phyloP scores from a whole-genome alignment of 2,113 vertebrate genomes.

The Gadus chalcogrammus region DNA sequence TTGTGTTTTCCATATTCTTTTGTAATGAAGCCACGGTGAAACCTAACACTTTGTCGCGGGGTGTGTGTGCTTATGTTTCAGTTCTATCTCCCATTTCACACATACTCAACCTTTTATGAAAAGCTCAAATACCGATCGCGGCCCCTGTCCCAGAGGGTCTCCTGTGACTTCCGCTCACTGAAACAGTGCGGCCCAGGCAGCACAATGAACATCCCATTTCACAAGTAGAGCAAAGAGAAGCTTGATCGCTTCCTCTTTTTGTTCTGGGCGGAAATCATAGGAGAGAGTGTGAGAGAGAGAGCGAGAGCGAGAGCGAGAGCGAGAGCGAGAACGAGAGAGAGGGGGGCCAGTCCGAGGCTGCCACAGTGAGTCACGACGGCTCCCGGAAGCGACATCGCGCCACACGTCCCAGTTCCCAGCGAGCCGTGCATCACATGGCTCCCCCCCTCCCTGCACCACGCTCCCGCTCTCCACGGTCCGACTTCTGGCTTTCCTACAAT shows the following conservation, averaged over 20 bases:
- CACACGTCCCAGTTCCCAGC: too few species aligned
- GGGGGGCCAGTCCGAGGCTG: conserved; percentile 23
- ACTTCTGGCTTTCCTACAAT: too few species aligned
- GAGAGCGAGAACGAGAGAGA: neutral
- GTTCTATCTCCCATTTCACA: neutral
- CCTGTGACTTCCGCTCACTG: conserved; percentile 51
- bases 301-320: neutral
- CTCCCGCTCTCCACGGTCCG: too few species aligned
- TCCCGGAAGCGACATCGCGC: too few species aligned
- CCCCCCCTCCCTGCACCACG: neutral
- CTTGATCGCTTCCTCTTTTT: conserved; percentile 60
- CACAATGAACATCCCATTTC: conserved; percentile 52
- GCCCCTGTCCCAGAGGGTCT: conserved; percentile 34
- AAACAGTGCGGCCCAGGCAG: conserved; percentile 50
- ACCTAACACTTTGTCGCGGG: too few species aligned
- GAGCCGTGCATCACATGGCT: conserved; percentile 15
- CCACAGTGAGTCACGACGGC: too few species aligned
- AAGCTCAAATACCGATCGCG: conserved; percentile 33
- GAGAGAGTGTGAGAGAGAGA: conserved; percentile 27
- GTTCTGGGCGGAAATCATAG: conserved; percentile 49
- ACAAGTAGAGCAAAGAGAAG: conserved; percentile 48
- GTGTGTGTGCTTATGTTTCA: too few species aligned
- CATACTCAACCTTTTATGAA: neutral
- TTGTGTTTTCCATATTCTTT: neutral
- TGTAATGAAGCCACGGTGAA: too few species aligned